A percentile compares a stretch with the other conserved stretches of the same genome.
These are phyloP conservation scores for Carposina sasakii DNA, from an alignment of 1,140 invertebrate genomes.

Conservation along the genomic window DNA sequence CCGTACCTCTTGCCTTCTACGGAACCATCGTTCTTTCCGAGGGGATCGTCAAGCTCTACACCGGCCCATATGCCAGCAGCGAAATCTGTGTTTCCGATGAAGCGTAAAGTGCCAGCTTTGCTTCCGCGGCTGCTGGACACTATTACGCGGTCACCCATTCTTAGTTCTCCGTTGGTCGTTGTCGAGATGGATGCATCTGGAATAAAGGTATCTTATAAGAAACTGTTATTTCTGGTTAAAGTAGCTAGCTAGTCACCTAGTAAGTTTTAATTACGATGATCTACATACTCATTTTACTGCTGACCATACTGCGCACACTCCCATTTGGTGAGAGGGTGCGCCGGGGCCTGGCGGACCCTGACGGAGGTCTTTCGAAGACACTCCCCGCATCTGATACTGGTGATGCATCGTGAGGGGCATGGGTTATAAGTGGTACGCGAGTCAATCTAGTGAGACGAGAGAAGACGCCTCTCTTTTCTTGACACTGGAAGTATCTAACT, in stretches of 20 bases:
- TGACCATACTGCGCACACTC: constrained; percentile 66
- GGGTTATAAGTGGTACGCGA: constrained; percentile 74
- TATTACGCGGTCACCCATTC: constrained; percentile 92
- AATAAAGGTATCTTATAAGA: constrained; percentile 3
- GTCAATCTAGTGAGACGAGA: constrained; percentile 92
- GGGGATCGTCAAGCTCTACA: constrained; percentile 93
- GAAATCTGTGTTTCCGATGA: constrained; percentile 90
- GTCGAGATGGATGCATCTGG: constrained; percentile 79
- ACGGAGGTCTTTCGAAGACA: constrained; percentile 58
- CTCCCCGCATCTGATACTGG: constrained; percentile 61
- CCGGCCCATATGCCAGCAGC: constrained; percentile 95
- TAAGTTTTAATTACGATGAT: too few species aligned
- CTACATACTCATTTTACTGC: constrained; percentile 72
- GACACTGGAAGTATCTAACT: constrained; percentile 94
- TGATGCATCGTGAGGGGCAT: constrained; percentile 62
- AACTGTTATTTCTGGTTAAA: too few species aligned
- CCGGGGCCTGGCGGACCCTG: constrained; percentile 46
- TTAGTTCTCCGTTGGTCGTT: constrained; percentile 75
- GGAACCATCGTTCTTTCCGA: constrained; percentile 97
- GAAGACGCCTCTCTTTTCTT: constrained; percentile 94
- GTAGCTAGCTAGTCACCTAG: too few species aligned
- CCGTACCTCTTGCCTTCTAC: constrained; percentile 86
- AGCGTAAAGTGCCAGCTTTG: constrained; percentile 90
- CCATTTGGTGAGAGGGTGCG: constrained; percentile 66
- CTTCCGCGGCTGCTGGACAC: constrained; percentile 87